Evolutionary conservation across 2,888 invertebrate species (phyloP).

Genomic region (Blastobasis adustella): DNA sequence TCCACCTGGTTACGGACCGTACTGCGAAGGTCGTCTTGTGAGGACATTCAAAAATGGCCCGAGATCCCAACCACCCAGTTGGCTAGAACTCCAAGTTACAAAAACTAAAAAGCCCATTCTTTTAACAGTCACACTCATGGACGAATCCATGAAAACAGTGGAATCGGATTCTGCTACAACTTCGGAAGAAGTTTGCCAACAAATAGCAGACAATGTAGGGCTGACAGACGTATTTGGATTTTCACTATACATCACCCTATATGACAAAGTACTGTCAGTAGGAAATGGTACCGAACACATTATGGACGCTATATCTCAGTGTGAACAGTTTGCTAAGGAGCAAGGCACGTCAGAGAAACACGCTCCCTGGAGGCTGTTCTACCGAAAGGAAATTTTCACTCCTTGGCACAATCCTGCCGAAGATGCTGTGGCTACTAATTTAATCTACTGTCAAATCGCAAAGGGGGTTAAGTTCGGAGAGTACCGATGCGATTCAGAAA

Average conservation of each 20-base stretch:
- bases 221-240: slow-evolving; percentile 92
- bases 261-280: slow-evolving; percentile 92
- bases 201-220: slow-evolving; percentile 84
- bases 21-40: slow-evolving; percentile 88
- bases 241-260: slow-evolving; percentile 91
- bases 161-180: slow-evolving; percentile 95
- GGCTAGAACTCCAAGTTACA: slow-evolving; percentile 89
- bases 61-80: slow-evolving; percentile 93
- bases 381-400: slow-evolving; percentile 91
- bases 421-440: slow-evolving; percentile 87
- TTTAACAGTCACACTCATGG: slow-evolving; percentile 91
- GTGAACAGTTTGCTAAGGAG: slow-evolving; percentile 96
- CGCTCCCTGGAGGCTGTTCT: slow-evolving; percentile 91
- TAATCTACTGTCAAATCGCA: slow-evolving; percentile 92
- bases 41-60: slow-evolving; percentile 91
- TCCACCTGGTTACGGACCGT: slow-evolving; percentile 91
- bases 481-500: slow-evolving; percentile 88
- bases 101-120: slow-evolving; percentile 90
- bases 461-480: slow-evolving; percentile 94
- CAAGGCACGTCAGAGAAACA: slow-evolving; percentile 88
- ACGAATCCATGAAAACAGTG: slow-evolving; percentile 86
- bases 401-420: slow-evolving; percentile 93
- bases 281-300: slow-evolving; percentile 94
- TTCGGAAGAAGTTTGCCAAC: slow-evolving; percentile 88
- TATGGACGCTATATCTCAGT: slow-evolving; percentile 96